Evolutionary conservation across 1,140 invertebrate genomes (phyloP), one percentile per base, ranked within the genome.

Genomic region (Saccostrea echinata): DNA sequence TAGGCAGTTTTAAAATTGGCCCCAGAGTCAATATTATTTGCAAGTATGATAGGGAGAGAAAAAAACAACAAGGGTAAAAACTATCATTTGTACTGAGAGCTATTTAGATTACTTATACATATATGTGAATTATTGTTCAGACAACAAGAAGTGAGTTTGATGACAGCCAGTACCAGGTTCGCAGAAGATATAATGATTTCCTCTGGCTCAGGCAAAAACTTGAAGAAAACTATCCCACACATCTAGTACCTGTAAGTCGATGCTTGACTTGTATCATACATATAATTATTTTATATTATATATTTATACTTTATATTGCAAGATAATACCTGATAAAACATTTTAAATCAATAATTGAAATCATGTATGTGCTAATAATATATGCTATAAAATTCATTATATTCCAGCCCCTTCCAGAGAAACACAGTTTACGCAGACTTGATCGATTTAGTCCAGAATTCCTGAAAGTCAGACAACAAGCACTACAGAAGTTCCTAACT

Each of bases 361-460:
- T 13, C 18, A 21, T 21, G 55, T 4, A 6, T 21, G 4, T 76
- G 68, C 27, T 76, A 27, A 30, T n/a, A n/a, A n/a, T n/a, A n/a
- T 76, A 33, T 33, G 0, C 12, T 1, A 64, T 24, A 35, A 76
- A 76, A 57, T 84, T 57, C 6, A 16, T 84, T n/a, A 43, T 12
- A 61, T 95, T 96, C 16, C 91, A 97, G 97, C 97, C 97, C 30
- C 95, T 97, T 91, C 97, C 97, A 84, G 97, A 96, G 86, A 97
- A 97, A 92, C 97, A 97, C 93, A 96, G 96, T 24, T 91, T 97
- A 43, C 94, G 97, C 80, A 96, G 96, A 92, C 92, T 97, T 84
- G 97, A 97, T 94, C 95, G 97, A 76, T 97, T 97, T 94, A 97
- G 97, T 89, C 96, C 96, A 93, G 97, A 97, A 91, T 97, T 97